Percentiles rank a stretch among this genome's conserved stretches.
Conservation (phyloP, 2,113 vertebrate genomes). For the Sorex fumeus region DNA sequence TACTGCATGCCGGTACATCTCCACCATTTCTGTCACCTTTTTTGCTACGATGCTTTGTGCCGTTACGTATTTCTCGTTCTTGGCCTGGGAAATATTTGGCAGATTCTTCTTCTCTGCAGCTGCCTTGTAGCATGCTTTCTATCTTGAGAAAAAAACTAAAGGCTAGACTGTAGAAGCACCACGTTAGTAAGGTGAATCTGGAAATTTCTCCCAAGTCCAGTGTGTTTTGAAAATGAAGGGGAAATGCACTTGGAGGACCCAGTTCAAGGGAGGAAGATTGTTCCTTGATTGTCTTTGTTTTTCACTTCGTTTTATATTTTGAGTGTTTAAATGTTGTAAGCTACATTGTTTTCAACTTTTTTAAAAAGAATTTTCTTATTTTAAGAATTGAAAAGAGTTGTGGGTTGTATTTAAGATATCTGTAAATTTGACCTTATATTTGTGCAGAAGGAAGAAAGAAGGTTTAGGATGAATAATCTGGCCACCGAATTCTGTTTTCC, state of each 20-base stretch:
- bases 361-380: conserved; percentile 11
- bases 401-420: conserved; percentile 18
- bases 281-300: conserved; percentile 34
- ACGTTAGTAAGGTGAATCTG: conserved; percentile 44
- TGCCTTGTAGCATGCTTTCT: not conserved
- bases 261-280: conserved; percentile 29
- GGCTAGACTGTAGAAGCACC: conserved; percentile 14
- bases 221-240: conserved; percentile 54
- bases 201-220: conserved; percentile 8
- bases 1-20: not conserved
- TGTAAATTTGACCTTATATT: conserved; percentile 56
- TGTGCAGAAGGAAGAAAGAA: conserved; percentile 31
- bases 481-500: conserved; percentile 6
- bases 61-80: conserved; percentile 36
- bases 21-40: conserved; percentile 42
- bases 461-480: not conserved
- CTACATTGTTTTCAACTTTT: conserved; percentile 36
- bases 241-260: not conserved
- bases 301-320: conserved; percentile 53
- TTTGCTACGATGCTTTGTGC: conserved; percentile 39
- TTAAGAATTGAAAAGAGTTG: conserved; percentile 48
- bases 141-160: conserved; percentile 49
- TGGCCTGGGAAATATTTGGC: not conserved
- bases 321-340: conserved; percentile 29
- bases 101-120: conserved; percentile 52